Evolutionary conservation across 1,140 invertebrate genomes (phyloP), one percentile per base, ranked within the genome.

Genomic region (Drosophila punjabiensis): DNA sequence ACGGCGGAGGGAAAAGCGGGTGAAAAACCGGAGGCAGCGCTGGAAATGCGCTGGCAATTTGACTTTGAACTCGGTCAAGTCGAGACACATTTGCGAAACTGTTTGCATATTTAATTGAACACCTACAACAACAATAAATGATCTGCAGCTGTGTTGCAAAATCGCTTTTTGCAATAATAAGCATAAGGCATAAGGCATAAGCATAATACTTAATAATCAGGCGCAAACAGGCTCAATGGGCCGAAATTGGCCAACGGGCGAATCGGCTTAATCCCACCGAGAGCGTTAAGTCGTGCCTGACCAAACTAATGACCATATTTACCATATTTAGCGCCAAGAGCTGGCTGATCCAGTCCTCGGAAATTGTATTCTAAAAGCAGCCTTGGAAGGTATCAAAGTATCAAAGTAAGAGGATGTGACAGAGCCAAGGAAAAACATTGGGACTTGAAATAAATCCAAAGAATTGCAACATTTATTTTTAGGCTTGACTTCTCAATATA

Each of bases 101-200:
- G 82, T 89, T 90, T 86, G 86, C 86, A 90, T 90, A 90, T 90
- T 90, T 90, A 91, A 90, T 86, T 86, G 87, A 90, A 89, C 86
- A 89, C 86, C 86, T 89, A 89, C 86, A 90, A 84, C 79, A 82
- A 65, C 62, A 76, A 81, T 86, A 90, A 89, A 82, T 85, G 79
- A 65, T 65, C 61, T 82, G 86, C 86, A 90, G 86, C 86, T 90
- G 86, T 67, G 70, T 62, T 56, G 81, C 75, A 61, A 69, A 43
- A 78, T 67, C 64, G 37, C 43, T 48, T 60, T 66, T 60, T 39
- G 79, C 86, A 84, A 81, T 82, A 82, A 85, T 86, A 90, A 85
- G 85, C 79, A 89, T 85, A 74, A 60, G 56, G 52, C 78, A 88
- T 79, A 71, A 56, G 52, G 56, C 56, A 62, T 71, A 76, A 76